A percentile compares a stretch with the other conserved stretches of the same genome.
phyloP scores from a whole-genome alignment of 2,888 invertebrate genomes.

The Mayetiola destructor region DNA sequence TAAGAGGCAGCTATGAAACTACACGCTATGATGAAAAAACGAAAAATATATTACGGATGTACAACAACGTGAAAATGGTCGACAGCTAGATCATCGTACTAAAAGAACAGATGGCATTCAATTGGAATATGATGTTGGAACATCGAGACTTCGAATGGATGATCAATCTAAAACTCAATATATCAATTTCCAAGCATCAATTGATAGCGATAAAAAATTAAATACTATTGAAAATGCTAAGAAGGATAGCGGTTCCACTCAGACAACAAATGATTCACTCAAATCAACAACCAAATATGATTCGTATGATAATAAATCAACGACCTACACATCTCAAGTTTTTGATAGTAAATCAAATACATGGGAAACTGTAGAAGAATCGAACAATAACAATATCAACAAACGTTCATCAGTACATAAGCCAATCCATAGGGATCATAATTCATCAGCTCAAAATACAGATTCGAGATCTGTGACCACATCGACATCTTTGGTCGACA shows the following conservation, averaged over 20 bases:
- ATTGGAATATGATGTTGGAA: background rate
- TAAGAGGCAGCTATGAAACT: conserved; percentile 17
- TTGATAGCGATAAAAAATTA: background rate
- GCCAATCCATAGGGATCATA: background rate
- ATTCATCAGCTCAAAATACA: background rate
- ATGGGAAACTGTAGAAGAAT: conserved; percentile 21
- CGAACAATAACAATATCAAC: conserved; percentile 20
- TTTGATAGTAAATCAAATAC: conserved; percentile 21
- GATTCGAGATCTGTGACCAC: background rate
- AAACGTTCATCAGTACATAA: conserved; percentile 14
- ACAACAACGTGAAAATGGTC: conserved; percentile 19
- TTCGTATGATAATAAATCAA: conserved; percentile 11
- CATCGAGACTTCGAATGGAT: background rate
- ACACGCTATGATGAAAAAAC: conserved; percentile 17
- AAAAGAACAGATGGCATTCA: background rate
- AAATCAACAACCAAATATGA: background rate
- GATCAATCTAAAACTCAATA: background rate
- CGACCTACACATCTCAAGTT: conserved; percentile 21
- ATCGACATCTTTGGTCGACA: background rate
- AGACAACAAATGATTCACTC: background rate
- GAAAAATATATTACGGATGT: conserved; percentile 18
- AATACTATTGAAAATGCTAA: background rate
- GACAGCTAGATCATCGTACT: background rate
- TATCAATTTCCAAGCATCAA: background rate
- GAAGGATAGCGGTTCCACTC: background rate